Evolutionary conservation across 2,113 vertebrate species (phyloP).

Genomic region (Sarotherodon lohbergeri): DNA sequence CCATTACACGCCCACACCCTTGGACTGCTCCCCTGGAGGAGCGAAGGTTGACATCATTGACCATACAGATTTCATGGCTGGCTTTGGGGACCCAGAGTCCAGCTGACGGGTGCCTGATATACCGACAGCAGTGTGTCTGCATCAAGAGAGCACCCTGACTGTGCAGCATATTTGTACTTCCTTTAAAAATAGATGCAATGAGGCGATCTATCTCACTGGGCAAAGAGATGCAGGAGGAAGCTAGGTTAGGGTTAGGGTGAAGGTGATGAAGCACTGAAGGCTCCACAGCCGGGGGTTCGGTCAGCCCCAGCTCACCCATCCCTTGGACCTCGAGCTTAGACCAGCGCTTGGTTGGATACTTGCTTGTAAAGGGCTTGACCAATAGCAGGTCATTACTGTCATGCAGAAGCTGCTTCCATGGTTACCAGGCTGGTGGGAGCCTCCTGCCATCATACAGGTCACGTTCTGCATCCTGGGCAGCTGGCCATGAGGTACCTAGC

Average conservation of each 20-base stretch:
- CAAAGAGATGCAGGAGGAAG: neutral
- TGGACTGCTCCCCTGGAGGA: neutral
- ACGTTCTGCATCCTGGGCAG: neutral
- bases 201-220: neutral
- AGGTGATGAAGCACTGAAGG: neutral
- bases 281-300: neutral
- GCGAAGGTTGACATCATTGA: neutral
- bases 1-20: rapidly evolving
- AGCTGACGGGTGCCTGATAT: neutral
- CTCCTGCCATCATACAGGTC: neutral
- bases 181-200: neutral
- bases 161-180: neutral
- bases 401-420: neutral
- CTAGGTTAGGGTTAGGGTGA: neutral
- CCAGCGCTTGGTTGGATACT: neutral
- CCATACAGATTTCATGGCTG: neutral
- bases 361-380: neutral
- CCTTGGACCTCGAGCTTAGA: neutral
- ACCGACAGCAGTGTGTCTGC: neutral
- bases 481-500: neutral
- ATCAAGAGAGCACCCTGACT: neutral
- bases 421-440: neutral
- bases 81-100: rapidly evolving
- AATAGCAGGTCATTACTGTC: neutral
- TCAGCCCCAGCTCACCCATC: neutral